A percentile compares a stretch with the other conserved stretches of the same genome.
These are phyloP conservation scores for Brienomyrus brachyistius DNA, from an alignment of 2,113 vertebrate species.

Conservation along the genomic window DNA sequence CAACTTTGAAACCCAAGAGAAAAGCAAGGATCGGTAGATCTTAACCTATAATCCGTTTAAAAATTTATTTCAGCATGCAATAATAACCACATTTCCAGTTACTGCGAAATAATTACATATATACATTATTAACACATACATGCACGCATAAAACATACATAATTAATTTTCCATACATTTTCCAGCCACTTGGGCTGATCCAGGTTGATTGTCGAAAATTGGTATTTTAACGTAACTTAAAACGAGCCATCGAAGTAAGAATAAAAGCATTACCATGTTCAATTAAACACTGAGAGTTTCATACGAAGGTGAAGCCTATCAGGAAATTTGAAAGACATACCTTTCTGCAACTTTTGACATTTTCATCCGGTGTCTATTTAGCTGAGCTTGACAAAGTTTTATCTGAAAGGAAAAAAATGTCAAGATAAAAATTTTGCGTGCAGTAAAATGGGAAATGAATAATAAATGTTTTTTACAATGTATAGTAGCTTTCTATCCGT, in stretches of 20 bases:
- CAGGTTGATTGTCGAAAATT: not conserved
- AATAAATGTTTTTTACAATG: not conserved
- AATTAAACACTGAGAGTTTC: not conserved
- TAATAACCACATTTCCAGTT: not conserved
- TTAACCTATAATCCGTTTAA: not conserved
- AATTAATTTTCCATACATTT: not conserved
- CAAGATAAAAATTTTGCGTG: not conserved
- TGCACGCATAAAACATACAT: slow-evolving; percentile 3
- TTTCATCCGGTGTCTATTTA: slow-evolving; percentile 62
- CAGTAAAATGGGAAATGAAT: not conserved
- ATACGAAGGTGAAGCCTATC: not conserved
- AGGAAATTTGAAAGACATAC: slow-evolving; percentile 40
- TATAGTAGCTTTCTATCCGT: not conserved
- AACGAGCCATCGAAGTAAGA: not conserved
- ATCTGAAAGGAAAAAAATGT: not conserved
- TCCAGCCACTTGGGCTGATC: not conserved
- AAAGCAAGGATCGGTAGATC: not conserved
- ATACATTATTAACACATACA: slow-evolving; percentile 1
- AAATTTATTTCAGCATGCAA: not conserved
- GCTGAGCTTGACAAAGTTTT: slow-evolving; percentile 63
- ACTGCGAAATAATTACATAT: not conserved
- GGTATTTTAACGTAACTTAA: not conserved
- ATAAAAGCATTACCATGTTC: not conserved
- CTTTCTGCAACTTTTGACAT: slow-evolving; percentile 62
- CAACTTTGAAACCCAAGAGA: not conserved